These are phyloP conservation scores for Poicephalus gulielmi DNA, from an alignment of 2,113 vertebrate genomes.

Conservation along the genomic window DNA sequence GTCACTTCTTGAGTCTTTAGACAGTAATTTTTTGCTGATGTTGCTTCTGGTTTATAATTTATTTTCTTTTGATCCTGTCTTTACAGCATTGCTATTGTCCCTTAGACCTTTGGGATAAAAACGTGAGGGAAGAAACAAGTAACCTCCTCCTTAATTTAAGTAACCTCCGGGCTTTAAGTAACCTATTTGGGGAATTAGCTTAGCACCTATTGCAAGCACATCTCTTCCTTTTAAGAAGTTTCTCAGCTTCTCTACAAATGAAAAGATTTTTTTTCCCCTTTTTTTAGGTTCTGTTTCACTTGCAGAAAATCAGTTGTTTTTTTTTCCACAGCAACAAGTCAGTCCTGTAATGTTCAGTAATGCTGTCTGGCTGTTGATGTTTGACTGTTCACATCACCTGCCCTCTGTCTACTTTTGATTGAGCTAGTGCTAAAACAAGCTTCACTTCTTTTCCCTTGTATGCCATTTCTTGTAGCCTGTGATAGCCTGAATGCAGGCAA, in stretches of 20 bases:
- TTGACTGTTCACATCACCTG: not conserved
- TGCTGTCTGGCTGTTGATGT: not conserved
- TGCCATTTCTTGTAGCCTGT: not conserved
- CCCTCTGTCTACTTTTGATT: not conserved
- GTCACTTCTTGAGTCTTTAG: not conserved
- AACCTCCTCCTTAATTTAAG: not conserved
- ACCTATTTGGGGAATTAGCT: not conserved
- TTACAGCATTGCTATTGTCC: not conserved
- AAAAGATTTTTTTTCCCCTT: not conserved
- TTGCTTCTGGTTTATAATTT: not conserved
- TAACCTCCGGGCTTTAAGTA: not conserved
- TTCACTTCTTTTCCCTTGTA: not conserved
- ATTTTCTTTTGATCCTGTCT: not conserved
- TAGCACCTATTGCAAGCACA: not conserved
- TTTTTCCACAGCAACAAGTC: not conserved
- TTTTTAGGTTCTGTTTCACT: not conserved
- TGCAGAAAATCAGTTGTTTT: fast-evolving
- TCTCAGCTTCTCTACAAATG: not conserved
- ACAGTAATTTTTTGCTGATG: not conserved
- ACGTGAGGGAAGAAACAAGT: not conserved
- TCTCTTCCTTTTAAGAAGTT: not conserved
- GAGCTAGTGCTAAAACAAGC: not conserved
- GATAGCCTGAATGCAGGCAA: not conserved
- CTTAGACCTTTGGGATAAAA: not conserved
- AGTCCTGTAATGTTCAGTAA: not conserved